Percentiles rank a stretch among this genome's conserved stretches.
These are phyloP conservation scores for Clarias fuscus DNA, from an alignment of 2,797 vertebrate genomes.

Conservation along the genomic window DNA sequence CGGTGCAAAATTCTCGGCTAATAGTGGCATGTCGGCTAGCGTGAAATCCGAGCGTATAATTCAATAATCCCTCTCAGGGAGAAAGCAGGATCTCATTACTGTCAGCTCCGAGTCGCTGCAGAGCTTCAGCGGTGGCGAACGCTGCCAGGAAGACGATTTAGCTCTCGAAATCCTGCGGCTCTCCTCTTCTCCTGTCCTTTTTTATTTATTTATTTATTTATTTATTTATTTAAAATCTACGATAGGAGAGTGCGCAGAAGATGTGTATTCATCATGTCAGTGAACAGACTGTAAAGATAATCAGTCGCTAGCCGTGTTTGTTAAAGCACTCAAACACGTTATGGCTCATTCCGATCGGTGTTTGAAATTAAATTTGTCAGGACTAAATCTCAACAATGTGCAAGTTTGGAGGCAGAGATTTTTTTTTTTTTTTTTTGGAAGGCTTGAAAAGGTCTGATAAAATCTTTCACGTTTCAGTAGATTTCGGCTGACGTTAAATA, in stretches of 20 bases:
- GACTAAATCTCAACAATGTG: neutral
- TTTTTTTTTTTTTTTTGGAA: neutral
- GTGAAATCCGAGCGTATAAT: slow-evolving; percentile 67
- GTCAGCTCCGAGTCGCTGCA: slow-evolving; percentile 70
- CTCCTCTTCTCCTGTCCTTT: slow-evolving; percentile 16
- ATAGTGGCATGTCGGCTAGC: slow-evolving; percentile 37
- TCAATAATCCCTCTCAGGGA: slow-evolving; percentile 75
- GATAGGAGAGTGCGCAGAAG: neutral
- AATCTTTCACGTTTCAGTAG: neutral
- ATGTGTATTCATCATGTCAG: neutral
- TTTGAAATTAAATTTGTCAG: neutral
- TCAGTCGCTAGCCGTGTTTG: neutral
- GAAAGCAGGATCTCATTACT: slow-evolving; percentile 78
- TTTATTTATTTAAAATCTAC: neutral
- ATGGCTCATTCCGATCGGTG: neutral
- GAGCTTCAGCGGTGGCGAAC: slow-evolving; percentile 27
- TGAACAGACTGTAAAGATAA: slow-evolving; percentile 1
- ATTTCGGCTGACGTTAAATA: neutral
- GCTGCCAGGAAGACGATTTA: slow-evolving; percentile 51
- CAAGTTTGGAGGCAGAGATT: neutral
- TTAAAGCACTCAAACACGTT: neutral
- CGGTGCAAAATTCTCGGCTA: slow-evolving; percentile 40
- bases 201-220: slow-evolving; percentile 29
- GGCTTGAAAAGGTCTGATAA: neutral
- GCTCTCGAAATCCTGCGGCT: slow-evolving; percentile 32